These are phyloP conservation scores for Phataginus tetradactyla DNA, from an alignment of 2,797 vertebrate species.

Conservation along the genomic window DNA sequence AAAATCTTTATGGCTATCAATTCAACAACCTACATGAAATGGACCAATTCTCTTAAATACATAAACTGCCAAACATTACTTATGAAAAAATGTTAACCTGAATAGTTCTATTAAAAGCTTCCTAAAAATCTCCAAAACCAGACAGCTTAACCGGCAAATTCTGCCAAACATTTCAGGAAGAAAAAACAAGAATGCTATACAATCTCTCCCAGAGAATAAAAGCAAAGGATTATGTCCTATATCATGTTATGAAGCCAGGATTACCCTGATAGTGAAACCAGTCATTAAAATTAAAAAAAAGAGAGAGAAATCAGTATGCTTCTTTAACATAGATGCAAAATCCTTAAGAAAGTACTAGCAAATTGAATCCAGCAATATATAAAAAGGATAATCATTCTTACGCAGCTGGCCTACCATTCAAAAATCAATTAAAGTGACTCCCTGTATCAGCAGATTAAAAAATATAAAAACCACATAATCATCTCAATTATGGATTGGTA, in stretches of 20 bases:
- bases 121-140: too few species aligned
- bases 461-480: background rate
- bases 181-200: too few species aligned
- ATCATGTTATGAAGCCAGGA: background rate
- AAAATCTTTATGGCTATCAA: background rate
- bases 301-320: background rate
- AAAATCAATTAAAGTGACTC: background rate
- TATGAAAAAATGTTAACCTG: too few species aligned
- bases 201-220: too few species aligned
- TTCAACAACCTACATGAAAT: background rate
- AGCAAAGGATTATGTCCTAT: background rate
- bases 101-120: too few species aligned
- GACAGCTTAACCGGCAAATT: too few species aligned
- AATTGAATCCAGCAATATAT: too few species aligned
- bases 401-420: background rate
- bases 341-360: background rate
- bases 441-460: background rate
- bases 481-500: background rate
- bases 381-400: background rate
- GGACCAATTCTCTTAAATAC: background rate
- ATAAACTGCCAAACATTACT: background rate
- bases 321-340: background rate
- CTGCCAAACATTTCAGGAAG: too few species aligned
- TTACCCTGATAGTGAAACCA: background rate
- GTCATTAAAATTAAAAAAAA: background rate